Conservation (phyloP, 2,113 vertebrate genomes). For the Hippocampus mohnikei region DNA sequence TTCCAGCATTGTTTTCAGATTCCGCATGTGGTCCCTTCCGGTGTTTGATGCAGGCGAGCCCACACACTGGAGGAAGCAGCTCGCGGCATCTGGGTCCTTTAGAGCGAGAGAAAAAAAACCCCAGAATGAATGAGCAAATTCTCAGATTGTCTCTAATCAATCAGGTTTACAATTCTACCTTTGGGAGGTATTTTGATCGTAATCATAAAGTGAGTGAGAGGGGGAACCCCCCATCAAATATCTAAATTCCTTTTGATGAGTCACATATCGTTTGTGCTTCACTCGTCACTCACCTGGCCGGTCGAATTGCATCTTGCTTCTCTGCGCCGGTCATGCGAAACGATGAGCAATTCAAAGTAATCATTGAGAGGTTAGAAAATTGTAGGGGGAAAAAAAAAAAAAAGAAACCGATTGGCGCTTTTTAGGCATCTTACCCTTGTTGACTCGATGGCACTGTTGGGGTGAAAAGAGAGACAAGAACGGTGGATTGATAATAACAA, state of each 20-base stretch:
- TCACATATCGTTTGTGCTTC: too few species aligned
- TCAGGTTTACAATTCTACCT: not conserved
- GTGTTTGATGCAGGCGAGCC: constrained; percentile 50
- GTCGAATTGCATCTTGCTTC: constrained; percentile 29
- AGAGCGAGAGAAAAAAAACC: not conserved
- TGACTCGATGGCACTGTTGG: constrained; percentile 21
- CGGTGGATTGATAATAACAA: not conserved
- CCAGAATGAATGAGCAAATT: not conserved
- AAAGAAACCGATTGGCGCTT: not conserved
- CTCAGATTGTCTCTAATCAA: not conserved
- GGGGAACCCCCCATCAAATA: not conserved
- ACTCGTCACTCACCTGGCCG: constrained; percentile 41
- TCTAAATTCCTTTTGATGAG: not conserved
- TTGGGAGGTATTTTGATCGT: not conserved
- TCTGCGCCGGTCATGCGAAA: constrained; percentile 13
- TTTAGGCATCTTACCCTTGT: constrained; percentile 38
- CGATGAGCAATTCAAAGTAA: not conserved
- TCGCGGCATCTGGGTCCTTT: constrained; percentile 39
- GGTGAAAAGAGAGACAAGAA: not conserved
- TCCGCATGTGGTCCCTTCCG: constrained; percentile 41
- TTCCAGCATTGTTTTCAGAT: constrained; percentile 60
- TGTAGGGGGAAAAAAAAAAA: not conserved
- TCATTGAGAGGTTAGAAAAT: not conserved
- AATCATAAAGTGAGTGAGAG: not conserved
- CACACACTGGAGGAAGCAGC: constrained; percentile 66